phyloP scores from a whole-genome alignment of 2,113 vertebrate genomes.

The Archocentrus centrarchus region DNA sequence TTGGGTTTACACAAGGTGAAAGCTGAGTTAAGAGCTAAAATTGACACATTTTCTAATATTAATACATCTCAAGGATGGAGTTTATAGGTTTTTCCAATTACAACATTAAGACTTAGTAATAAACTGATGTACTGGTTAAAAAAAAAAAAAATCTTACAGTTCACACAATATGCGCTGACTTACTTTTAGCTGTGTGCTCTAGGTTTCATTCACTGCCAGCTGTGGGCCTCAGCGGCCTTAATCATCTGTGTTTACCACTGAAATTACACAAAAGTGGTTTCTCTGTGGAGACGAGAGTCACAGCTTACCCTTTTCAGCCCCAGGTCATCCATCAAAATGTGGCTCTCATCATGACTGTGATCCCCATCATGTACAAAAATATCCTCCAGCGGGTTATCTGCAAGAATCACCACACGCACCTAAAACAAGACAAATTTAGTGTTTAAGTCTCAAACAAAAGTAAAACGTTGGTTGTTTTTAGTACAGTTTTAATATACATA shows the following conservation, averaged over 20 bases:
- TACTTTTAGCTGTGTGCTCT: not conserved
- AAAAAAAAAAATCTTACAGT: not conserved
- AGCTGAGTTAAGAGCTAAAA: no score
- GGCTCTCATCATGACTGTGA: slow-evolving; percentile 82
- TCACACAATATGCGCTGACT: not conserved
- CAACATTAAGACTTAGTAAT: not conserved
- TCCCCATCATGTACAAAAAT: slow-evolving; percentile 86
- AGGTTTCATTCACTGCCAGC: not conserved
- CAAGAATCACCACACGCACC: slow-evolving; percentile 93
- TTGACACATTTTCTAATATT: not conserved
- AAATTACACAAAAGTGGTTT: slow-evolving; percentile 6
- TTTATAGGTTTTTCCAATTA: not conserved
- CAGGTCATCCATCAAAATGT: slow-evolving; percentile 93
- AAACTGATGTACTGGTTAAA: not conserved
- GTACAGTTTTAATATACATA: not conserved
- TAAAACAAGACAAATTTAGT: slow-evolving; percentile 52
- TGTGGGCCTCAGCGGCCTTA: not conserved
- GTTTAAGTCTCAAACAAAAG: no score
- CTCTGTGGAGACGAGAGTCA: not conserved
- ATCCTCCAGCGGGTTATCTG: slow-evolving; percentile 83
- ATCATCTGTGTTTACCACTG: not conserved
- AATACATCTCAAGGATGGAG: not conserved
- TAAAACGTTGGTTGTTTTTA: not conserved
- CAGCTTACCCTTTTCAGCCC: slow-evolving; percentile 88
- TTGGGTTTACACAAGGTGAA: not conserved